Conservation (phyloP, 2,797 vertebrate genomes). For the Falco rusticolus region DNA sequence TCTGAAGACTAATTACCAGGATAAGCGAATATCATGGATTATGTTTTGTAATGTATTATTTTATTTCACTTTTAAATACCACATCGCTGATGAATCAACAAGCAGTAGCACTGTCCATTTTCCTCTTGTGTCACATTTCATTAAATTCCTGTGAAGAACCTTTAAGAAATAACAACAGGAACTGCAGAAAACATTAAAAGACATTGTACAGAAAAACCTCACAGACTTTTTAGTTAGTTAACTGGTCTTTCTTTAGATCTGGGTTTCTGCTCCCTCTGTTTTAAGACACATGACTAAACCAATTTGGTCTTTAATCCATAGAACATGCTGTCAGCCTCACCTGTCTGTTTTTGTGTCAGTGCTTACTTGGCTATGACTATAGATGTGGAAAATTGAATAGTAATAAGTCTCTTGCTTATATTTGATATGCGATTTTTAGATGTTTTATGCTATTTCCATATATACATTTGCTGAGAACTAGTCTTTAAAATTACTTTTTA, state of each 20-base stretch:
- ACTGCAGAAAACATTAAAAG: conserved; percentile 38
- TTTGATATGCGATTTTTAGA: conserved; percentile 29
- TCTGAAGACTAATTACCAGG: conserved; percentile 19
- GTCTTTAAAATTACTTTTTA: conserved; percentile 73
- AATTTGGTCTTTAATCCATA: conserved; percentile 29
- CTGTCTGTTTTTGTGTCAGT: conserved; percentile 14
- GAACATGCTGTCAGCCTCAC: conserved; percentile 2
- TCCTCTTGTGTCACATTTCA: conserved; percentile 45
- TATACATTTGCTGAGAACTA: conserved; percentile 58
- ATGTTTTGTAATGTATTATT: conserved; percentile 2
- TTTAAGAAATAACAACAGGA: conserved; percentile 36
- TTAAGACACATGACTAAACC: conserved; percentile 47
- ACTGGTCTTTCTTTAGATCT: conserved; percentile 2
- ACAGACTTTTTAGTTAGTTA: conserved; percentile 12
- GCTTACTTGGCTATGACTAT: conserved; percentile 46
- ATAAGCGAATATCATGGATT: background rate
- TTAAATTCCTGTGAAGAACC: conserved; percentile 47
- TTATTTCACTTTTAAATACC: conserved; percentile 1
- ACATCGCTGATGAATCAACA: conserved; percentile 8
- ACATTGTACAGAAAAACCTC: background rate
- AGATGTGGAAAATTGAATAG: conserved; percentile 52
- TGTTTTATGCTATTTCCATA: conserved; percentile 54
- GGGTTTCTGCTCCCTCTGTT: background rate
- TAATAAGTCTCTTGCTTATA: conserved; percentile 59
- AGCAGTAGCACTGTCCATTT: background rate